These are phyloP conservation scores for Lepidochrysops patricia DNA, from an alignment of 2,888 invertebrate species.

Conservation along the genomic window DNA sequence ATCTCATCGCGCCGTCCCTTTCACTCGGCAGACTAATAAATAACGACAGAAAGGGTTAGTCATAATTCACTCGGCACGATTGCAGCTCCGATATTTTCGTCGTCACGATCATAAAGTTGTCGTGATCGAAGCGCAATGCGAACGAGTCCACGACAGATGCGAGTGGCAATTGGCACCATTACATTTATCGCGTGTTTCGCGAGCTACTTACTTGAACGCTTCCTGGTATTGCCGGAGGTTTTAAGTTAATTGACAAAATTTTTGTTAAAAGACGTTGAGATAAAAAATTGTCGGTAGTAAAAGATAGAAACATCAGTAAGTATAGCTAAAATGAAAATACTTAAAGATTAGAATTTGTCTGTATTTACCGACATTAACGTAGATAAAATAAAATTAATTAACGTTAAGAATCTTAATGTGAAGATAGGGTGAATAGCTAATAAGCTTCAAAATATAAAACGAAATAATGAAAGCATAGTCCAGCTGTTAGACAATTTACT, in stretches of 20 bases:
- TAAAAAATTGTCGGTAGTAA: no score
- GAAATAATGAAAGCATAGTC: neutral
- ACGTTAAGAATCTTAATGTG: neutral
- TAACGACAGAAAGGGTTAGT: slow-evolving; percentile 39
- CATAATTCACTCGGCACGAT: slow-evolving; percentile 56
- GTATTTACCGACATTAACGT: neutral
- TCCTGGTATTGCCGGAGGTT: neutral
- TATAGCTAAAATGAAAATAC: no score
- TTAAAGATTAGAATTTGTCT: no score
- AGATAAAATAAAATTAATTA: neutral
- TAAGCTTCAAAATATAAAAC: neutral
- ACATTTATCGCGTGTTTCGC: slow-evolving; percentile 20
- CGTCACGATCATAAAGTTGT: slow-evolving; percentile 59
- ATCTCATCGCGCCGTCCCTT: slow-evolving; percentile 27
- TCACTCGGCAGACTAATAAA: slow-evolving; percentile 48
- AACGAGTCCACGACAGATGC: slow-evolving; percentile 29
- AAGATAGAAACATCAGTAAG: no score
- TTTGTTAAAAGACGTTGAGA: no score
- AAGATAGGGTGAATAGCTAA: neutral
- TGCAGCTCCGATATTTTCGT: slow-evolving; percentile 53
- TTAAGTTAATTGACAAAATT: neutral
- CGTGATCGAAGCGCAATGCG: slow-evolving; percentile 33
- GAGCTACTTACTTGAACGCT: neutral
- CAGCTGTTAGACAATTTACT: neutral
- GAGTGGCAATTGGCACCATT: slow-evolving; percentile 24